Evolutionary conservation across 2,113 vertebrate species (phyloP).

Genomic region (Myotis lucifugus): DNA sequence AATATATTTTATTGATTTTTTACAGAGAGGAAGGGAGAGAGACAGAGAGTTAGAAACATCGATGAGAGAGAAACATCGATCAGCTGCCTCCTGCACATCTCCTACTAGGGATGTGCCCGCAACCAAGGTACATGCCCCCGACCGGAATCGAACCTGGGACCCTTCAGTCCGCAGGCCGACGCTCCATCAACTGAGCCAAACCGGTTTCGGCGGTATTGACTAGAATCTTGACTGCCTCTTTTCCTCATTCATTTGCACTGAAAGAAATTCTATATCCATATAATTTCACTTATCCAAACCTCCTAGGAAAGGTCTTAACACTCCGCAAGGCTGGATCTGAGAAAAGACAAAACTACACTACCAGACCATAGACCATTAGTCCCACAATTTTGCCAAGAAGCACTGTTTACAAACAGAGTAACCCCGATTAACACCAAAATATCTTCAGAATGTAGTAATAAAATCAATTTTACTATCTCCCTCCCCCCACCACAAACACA

Average conservation of each 20-base stretch:
- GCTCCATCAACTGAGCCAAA: too few species aligned
- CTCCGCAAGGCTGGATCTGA: background rate
- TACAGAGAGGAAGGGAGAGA: too few species aligned
- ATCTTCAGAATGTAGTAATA: constrained; percentile 25
- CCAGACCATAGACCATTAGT: background rate
- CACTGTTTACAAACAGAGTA: background rate
- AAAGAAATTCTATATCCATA: background rate
- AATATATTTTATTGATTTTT: too few species aligned
- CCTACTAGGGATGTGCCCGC: too few species aligned
- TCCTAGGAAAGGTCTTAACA: background rate
- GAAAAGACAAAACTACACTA: background rate
- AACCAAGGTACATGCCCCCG: too few species aligned
- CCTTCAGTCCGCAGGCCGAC: too few species aligned
- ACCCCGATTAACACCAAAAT: background rate
- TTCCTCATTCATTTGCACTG: background rate
- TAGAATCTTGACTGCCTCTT: background rate
- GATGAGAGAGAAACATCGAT: too few species aligned
- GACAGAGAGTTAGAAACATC: too few species aligned
- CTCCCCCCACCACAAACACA: background rate
- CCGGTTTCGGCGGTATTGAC: too few species aligned
- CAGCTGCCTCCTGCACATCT: too few species aligned
- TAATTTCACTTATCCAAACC: background rate
- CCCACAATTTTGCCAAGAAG: background rate
- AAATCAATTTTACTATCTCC: background rate
- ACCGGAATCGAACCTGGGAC: too few species aligned